phyloP scores from a whole-genome alignment of 2,888 invertebrate genomes.

The Papilio gigon region DNA sequence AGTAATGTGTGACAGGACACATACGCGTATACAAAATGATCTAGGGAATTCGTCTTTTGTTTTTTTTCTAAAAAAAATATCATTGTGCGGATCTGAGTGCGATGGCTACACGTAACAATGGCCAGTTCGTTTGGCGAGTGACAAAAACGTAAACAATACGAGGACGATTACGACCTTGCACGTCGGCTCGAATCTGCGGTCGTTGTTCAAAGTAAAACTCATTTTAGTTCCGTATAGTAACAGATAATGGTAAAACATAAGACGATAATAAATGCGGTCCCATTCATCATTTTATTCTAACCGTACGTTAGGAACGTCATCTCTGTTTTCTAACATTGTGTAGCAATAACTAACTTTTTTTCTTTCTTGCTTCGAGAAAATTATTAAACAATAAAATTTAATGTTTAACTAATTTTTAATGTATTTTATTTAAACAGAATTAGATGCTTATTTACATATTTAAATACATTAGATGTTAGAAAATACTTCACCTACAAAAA shows the following conservation, averaged over 20 bases:
- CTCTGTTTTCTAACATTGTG: too few relatives aligned
- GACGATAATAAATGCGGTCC: too few relatives aligned
- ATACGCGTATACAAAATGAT: slow-evolving; percentile 2
- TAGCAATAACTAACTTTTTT: too few relatives aligned
- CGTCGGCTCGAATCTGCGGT: not conserved
- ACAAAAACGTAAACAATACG: slow-evolving; percentile 6
- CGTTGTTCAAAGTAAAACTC: not conserved
- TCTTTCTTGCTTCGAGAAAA: too few relatives aligned
- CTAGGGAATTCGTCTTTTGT: not conserved
- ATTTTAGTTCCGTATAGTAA: not conserved
- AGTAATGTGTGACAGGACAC: not conserved
- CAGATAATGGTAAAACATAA: not conserved
- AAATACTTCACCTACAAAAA: too few relatives aligned
- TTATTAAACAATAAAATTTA: too few relatives aligned
- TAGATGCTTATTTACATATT: too few relatives aligned
- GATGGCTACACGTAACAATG: slow-evolving; percentile 14
- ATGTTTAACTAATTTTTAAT: too few relatives aligned
- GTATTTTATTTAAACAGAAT: too few relatives aligned
- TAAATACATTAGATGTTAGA: too few relatives aligned
- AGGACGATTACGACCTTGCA: not conserved
- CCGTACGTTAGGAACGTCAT: too few relatives aligned
- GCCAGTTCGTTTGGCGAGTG: slow-evolving; percentile 1
- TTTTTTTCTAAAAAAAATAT: slow-evolving; percentile 1
- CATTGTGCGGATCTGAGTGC: not conserved
- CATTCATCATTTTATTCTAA: too few relatives aligned